Percentiles rank a stretch among this genome's conserved stretches.
Conservation (phyloP, 2,797 vertebrate species). For the Myotis myotis region DNA sequence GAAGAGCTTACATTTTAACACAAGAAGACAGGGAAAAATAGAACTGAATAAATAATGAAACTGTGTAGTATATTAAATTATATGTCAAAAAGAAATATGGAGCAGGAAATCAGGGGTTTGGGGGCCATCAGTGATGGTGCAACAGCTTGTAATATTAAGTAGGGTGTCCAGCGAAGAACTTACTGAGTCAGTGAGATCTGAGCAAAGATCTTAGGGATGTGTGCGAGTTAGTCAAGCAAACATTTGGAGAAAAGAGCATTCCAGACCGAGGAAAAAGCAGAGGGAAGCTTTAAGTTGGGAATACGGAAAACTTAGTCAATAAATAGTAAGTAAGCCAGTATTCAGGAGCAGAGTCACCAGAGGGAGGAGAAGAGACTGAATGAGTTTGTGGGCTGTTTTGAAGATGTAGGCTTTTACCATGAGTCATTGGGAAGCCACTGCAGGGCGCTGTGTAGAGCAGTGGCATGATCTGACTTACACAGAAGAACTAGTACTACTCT, state of each 20-base stretch:
- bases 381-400: not conserved
- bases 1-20: not conserved
- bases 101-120: not conserved
- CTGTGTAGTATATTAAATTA: not conserved
- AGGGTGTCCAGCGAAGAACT: not conserved
- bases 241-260: not conserved
- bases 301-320: not conserved
- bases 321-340: not conserved
- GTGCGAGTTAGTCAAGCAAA: not conserved
- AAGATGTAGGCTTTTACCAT: not conserved
- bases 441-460: not conserved
- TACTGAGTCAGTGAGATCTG: not conserved
- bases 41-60: not conserved
- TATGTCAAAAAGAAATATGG: not conserved
- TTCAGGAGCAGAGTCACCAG: not conserved
- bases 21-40: rapidly evolving
- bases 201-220: not conserved
- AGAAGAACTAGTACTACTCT: not conserved
- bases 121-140: not conserved
- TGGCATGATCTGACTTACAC: not conserved
- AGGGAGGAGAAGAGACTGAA: not conserved
- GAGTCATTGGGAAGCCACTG: not conserved
- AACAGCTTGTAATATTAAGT: not conserved
- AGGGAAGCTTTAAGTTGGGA: not conserved
- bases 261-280: not conserved